phyloP scores from a whole-genome alignment of 2,888 invertebrate genomes.

The Agrochola lychnidis region DNA sequence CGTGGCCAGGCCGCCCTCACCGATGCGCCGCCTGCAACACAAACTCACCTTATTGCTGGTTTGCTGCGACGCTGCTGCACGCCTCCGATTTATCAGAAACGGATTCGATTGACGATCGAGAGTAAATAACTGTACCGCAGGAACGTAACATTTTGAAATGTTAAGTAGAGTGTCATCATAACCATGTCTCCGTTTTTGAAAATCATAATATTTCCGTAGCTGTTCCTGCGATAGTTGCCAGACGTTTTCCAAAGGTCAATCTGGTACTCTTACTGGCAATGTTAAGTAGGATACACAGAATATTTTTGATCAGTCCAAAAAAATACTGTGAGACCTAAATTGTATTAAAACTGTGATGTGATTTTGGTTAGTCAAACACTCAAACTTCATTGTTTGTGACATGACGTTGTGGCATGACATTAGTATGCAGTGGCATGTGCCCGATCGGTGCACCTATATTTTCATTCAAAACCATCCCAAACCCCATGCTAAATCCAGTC shows the following conservation, averaged over 20 bases:
- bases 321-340: background rate
- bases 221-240: background rate
- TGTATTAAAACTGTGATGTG: constrained; percentile 22
- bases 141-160: background rate
- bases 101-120: background rate
- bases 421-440: constrained; percentile 58
- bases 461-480: constrained; percentile 37
- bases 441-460: constrained; percentile 44
- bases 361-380: constrained; percentile 39
- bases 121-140: background rate
- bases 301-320: background rate
- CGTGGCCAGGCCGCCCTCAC: constrained; percentile 84
- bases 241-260: background rate
- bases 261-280: constrained; percentile 2
- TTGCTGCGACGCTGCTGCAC: constrained; percentile 15
- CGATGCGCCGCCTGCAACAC: constrained; percentile 84
- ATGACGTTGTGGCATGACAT: constrained; percentile 44
- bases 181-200: background rate
- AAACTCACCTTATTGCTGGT: constrained; percentile 42
- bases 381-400: constrained; percentile 26
- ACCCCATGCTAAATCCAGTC: constrained; percentile 51
- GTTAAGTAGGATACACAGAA: background rate
- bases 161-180: background rate
- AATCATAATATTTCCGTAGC: background rate
- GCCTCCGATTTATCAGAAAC: background rate